Evolutionary conservation across 2,797 vertebrate species (phyloP).

Genomic region (Myioborus miniatus): DNA sequence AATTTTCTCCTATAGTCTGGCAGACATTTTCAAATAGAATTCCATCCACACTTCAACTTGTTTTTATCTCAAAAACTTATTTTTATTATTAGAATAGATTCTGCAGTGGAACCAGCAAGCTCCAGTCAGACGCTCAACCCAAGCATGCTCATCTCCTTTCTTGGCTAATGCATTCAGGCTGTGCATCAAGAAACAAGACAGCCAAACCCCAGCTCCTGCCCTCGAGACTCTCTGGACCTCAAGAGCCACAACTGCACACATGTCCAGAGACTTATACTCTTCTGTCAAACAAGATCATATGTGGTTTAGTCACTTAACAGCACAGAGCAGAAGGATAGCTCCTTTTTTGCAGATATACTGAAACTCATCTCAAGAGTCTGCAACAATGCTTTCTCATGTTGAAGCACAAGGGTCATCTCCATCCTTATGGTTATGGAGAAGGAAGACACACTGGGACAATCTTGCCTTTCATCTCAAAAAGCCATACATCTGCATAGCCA

Average conservation of each 20-base stretch:
- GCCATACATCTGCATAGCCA: background rate
- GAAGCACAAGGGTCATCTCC: background rate
- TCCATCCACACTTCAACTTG: background rate
- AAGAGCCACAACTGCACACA: fast-evolving
- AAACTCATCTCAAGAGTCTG: background rate
- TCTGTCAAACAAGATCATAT: background rate
- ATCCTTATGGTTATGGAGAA: background rate
- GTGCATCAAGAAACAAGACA: background rate
- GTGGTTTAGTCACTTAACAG: background rate
- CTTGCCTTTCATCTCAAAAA: background rate
- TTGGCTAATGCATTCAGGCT: no score
- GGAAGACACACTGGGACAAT: background rate
- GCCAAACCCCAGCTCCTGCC: background rate
- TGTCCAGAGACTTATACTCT: fast-evolving
- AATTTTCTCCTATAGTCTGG: background rate
- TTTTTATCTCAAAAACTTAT: background rate
- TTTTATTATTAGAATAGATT: background rate
- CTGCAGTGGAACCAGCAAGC: background rate
- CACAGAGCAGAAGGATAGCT: background rate
- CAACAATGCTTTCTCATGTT: background rate
- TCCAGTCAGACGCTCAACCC: background rate
- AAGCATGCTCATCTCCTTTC: fast-evolving
- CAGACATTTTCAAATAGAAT: background rate
- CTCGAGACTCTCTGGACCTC: fast-evolving
- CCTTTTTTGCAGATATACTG: background rate